A percentile compares a stretch with the other conserved stretches of the same genome.
Conservation (phyloP, 2,797 vertebrate species). For the Sciaenops ocellatus region DNA sequence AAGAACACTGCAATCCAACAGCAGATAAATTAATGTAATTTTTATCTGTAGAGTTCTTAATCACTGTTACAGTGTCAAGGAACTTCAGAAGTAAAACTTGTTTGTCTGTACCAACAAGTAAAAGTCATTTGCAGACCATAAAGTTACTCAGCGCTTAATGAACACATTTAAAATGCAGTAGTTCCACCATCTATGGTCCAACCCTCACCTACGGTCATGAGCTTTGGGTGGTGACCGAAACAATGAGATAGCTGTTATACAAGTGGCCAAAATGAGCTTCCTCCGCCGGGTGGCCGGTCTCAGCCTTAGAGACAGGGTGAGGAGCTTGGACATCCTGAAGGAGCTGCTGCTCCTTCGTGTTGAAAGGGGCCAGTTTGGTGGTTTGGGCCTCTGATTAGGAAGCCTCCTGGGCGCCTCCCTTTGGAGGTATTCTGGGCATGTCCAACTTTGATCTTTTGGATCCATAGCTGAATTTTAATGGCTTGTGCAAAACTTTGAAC, state of each 20-base stretch:
- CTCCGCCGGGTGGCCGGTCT: no score
- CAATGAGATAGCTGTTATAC: no score
- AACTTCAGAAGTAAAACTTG: slow-evolving; percentile 1
- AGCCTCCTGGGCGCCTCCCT: no score
- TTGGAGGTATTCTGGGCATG: no score
- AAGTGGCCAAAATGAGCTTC: no score
- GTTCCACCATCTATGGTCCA: not conserved
- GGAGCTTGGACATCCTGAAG: no score
- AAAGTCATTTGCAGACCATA: slow-evolving; percentile 19
- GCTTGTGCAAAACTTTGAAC: not conserved
- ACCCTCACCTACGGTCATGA: no score
- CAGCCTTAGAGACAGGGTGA: no score
- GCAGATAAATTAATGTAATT: slow-evolving; percentile 28
- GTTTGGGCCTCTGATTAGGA: no score
- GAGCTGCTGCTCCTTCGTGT: no score
- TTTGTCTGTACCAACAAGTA: not conserved
- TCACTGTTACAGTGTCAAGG: slow-evolving; percentile 26
- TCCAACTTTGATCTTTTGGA: not conserved
- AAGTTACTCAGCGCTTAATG: slow-evolving; percentile 21
- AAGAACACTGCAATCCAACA: not conserved
- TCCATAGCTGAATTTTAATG: not conserved
- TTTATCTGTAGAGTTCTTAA: slow-evolving; percentile 29
- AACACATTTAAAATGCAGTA: slow-evolving; percentile 12
- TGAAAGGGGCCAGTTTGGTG: no score
- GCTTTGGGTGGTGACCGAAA: no score